A percentile compares a stretch with the other conserved stretches of the same genome.
Conservation (phyloP, 2,888 invertebrate genomes). For the Polia nebulosa region DNA sequence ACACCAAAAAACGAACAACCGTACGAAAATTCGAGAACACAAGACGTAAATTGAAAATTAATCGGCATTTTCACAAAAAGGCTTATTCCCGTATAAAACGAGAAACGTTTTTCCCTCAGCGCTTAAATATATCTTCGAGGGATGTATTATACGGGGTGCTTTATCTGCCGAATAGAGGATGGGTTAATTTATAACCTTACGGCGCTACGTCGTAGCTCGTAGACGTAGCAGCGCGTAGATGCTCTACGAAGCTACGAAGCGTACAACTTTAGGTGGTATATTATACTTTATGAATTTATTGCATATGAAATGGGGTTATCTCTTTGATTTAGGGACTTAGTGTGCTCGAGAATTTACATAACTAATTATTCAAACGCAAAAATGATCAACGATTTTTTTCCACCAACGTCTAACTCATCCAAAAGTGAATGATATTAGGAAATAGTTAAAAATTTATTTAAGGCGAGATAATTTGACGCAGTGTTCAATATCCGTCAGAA, state of each 20-base stretch:
- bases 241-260: conserved; percentile 63
- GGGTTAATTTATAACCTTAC: conserved; percentile 68
- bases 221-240: conserved; percentile 56
- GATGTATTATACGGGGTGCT: conserved; percentile 64
- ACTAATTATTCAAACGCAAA: background rate
- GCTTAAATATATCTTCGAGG: conserved; percentile 64
- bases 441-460: conserved; percentile 55
- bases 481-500: conserved; percentile 65
- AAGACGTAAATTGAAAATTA: conserved; percentile 58
- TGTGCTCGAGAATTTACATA: conserved; percentile 19
- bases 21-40: conserved; percentile 38
- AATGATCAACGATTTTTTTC: background rate
- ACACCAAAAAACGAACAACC: background rate
- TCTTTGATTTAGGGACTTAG: conserved; percentile 31
- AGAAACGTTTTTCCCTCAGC: conserved; percentile 61
- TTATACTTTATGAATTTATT: conserved; percentile 54
- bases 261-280: conserved; percentile 46
- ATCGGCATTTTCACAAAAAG: conserved; percentile 60
- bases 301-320: conserved; percentile 41
- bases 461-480: conserved; percentile 58
- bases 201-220: conserved; percentile 60
- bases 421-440: conserved; percentile 31
- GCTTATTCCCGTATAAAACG: conserved; percentile 59
- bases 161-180: conserved; percentile 67
- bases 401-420: too few species aligned